Evolutionary conservation across 1,140 invertebrate genomes (phyloP), one percentile per base, ranked within the genome.

Genomic region (Popillia japonica): DNA sequence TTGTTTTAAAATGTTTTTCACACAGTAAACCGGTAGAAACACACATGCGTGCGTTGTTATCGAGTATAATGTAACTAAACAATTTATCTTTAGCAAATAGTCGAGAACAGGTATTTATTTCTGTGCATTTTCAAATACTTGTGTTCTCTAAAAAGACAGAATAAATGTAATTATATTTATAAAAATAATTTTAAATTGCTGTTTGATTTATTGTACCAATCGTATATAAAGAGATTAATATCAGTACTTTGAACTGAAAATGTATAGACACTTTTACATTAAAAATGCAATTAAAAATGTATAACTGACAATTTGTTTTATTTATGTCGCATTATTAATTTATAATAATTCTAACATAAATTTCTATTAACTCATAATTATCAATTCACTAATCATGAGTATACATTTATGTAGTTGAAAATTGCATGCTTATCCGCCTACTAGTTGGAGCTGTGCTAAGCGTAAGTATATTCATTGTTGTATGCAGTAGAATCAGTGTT

Each of bases 241-340:
- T 34, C 27, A 34, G 27, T 55, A 48, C 44, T 2, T 48, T 7
- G n/a, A 55, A 55, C 48, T 55, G 48, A 55, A 55, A 55, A 55
- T 55, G 6, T 55, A 55, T 55, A 55, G 17, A 55, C 48, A 55
- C 48, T 55, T 55, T 55, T 55, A 14, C 48, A 55, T 17, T 55
- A 55, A 55, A n/a, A 48, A 48, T 14, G 44, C 44, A 48, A 48
- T 48, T 48, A 48, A 48, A 55, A 55, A n/a, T 55, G 17, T 55
- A 6, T 55, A 55, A 55, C 48, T 17, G 6, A 55, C 17, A 7
- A 55, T n/a, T 55, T 55, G 48, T 55, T 55, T 55, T 55, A 55
- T 55, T 55, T n/a, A n/a, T n/a, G n/a, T 55, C 48, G 17, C 17
- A n/a, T 14, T n/a, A 55, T 7, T 17, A 7, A 55, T 3, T 34